Percentiles rank a stretch among this genome's conserved stretches.
These are phyloP conservation scores for Ispidina picta DNA, from an alignment of 2,797 vertebrate species.

Conservation along the genomic window DNA sequence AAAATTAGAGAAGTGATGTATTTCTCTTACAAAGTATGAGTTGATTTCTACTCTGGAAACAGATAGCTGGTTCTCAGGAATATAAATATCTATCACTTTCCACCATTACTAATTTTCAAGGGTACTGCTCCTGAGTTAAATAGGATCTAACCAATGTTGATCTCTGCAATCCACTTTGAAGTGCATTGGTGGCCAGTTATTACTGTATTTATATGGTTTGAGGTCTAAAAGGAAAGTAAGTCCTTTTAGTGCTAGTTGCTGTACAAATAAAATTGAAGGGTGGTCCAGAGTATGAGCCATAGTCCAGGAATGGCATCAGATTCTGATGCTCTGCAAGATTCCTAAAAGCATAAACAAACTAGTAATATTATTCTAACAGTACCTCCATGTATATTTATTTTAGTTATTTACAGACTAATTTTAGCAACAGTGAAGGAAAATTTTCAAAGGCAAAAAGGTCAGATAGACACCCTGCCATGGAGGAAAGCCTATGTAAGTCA, in stretches of 20 bases:
- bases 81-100: slow-evolving; percentile 33
- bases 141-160: slow-evolving; percentile 42
- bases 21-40: slow-evolving; percentile 10
- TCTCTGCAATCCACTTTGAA: slow-evolving; percentile 41
- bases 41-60: slow-evolving; percentile 15
- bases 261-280: slow-evolving; percentile 28
- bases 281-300: neutral
- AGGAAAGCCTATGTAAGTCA: neutral
- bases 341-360: slow-evolving; percentile 32
- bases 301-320: slow-evolving; percentile 15
- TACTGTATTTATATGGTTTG: slow-evolving; percentile 15
- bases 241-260: neutral
- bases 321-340: neutral
- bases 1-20: slow-evolving; percentile 20
- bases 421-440: neutral
- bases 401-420: neutral
- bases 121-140: neutral
- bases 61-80: neutral
- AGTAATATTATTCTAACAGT: neutral
- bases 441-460: slow-evolving; percentile 32
- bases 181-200: slow-evolving; percentile 1
- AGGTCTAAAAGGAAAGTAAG: slow-evolving; percentile 5
- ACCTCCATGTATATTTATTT: neutral
- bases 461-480: neutral
- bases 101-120: slow-evolving; percentile 16